Evolutionary conservation across 2,113 vertebrate genomes (phyloP).

Genomic region (Solea senegalensis): DNA sequence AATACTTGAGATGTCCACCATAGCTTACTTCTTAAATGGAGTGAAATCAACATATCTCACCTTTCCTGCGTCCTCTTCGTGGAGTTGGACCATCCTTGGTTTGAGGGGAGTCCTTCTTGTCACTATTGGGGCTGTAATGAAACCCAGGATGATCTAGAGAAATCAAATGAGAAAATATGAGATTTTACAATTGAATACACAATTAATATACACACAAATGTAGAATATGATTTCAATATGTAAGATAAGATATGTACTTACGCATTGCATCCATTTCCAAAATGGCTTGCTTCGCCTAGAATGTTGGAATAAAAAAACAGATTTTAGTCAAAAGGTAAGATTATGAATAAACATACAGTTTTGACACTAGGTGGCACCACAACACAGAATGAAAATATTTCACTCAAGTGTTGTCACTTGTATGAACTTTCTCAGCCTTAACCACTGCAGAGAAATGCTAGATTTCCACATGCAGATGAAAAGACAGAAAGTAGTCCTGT

Average conservation of each 20-base stretch:
- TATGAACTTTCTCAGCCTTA: conserved; percentile 22
- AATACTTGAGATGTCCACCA: not conserved
- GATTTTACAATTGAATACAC: not conserved
- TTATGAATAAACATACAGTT: not conserved
- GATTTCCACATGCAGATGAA: conserved; percentile 24
- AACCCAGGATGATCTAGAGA: conserved; percentile 92
- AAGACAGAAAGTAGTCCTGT: conserved; percentile 16
- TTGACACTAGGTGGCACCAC: conserved; percentile 77
- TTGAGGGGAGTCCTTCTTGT: conserved; percentile 78
- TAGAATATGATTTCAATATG: not conserved
- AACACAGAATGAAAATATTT: conserved; percentile 8
- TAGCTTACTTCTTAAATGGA: not conserved
- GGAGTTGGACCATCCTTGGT: conserved; percentile 85
- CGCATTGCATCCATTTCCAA: conserved; percentile 96
- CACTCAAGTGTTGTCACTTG: not conserved
- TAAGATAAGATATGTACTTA: conserved; percentile 80
- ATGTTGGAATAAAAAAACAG: conserved; percentile 39
- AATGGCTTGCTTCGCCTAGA: conserved; percentile 97
- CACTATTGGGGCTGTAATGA: conserved; percentile 87
- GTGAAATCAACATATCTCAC: conserved; percentile 65
- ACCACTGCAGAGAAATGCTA: not conserved
- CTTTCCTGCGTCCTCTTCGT: conserved; percentile 90
- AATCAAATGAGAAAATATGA: not conserved
- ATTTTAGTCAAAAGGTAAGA: not conserved
- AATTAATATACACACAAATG: not conserved